Base-by-base conservation (phyloP, 2,888 invertebrate species). In the Nomada lathburiana region DNA sequence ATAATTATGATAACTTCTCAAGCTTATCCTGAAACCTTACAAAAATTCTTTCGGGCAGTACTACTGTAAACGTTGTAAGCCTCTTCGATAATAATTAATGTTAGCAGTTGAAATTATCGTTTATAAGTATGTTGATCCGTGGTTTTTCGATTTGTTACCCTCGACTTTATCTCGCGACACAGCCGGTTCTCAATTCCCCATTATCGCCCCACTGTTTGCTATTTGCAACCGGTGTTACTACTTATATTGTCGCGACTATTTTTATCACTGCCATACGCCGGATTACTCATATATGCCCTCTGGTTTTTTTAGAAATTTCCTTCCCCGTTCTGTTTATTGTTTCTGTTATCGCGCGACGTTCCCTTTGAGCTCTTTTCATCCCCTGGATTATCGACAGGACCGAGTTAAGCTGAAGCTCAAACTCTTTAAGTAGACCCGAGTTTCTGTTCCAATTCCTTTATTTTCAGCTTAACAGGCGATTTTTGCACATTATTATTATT, bases 191-290 rank as follows among this genome's bases (percentile, higher is more conserved):
- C 57, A 18, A 29, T 26, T 20, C 23, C 10, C 53, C 42, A 52
- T 60, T 52, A 52, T 70, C 50, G 50, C 50, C 50, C 16, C 7
- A 10, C 53, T 20, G 16, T 67, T n/a, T 47, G 16, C 42, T 47
- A 70, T 60, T 70, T 60, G 47, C 70, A 29, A 70, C 29, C 10
- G 70, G 29, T 70, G 20, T 29, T 60, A 36, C 70, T 50, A n/a
- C 20, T 57, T 26, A 44, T n/a, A 23, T 47, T 42, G 18, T 50
- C 36, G 18, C 29, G 26, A 36, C 5, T 23, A 50, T 29, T 47
- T 57, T 69, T 67, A 67, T 67, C 67, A 36, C 3, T 10, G 9
- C 10, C 52, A 26, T 26, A 1, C 5, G 16, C 4, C 20, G 47
- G 23, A 59, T 47, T 29, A 29, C 11, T 59, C 26, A 20, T 26